Percentiles rank a stretch among this genome's conserved stretches.
These are phyloP conservation scores for Microcebus jonahi DNA, from an alignment of 2,113 vertebrate species.

Conservation along the genomic window DNA sequence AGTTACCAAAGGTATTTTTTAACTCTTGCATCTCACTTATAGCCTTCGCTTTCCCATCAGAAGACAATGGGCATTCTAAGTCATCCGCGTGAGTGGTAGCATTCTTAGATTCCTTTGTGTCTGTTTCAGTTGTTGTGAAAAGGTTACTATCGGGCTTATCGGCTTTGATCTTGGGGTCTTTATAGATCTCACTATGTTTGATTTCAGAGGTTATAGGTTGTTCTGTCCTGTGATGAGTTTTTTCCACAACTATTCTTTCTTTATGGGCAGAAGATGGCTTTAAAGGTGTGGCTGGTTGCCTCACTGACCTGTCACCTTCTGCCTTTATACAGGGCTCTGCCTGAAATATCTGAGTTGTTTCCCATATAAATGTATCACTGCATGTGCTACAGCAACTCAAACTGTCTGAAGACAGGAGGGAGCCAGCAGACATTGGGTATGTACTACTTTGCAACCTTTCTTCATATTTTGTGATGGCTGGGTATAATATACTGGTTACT, in stretches of 20 bases:
- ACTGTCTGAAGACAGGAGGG: accelerated
- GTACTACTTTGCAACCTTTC: background rate
- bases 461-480: constrained; percentile 28
- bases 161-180: background rate
- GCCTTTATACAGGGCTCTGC: background rate
- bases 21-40: background rate
- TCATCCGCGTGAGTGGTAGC: background rate
- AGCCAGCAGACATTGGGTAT: background rate
- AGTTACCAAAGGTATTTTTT: constrained; percentile 7
- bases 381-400: background rate
- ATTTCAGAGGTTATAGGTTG: background rate
- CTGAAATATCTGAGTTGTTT: constrained; percentile 31
- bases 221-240: background rate
- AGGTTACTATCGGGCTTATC: background rate
- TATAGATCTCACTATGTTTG: background rate
- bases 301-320: background rate
- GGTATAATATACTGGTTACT: too few species aligned
- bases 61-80: background rate
- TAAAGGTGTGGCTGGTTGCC: accelerated
- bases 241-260: background rate
- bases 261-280: background rate
- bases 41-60: background rate
- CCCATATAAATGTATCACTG: background rate
- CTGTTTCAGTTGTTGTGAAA: background rate
- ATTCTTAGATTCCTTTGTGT: background rate